Evolutionary conservation across 2,888 invertebrate species (phyloP), one percentile per base, ranked within the genome.

Genomic region (Serripes groenlandicus): DNA sequence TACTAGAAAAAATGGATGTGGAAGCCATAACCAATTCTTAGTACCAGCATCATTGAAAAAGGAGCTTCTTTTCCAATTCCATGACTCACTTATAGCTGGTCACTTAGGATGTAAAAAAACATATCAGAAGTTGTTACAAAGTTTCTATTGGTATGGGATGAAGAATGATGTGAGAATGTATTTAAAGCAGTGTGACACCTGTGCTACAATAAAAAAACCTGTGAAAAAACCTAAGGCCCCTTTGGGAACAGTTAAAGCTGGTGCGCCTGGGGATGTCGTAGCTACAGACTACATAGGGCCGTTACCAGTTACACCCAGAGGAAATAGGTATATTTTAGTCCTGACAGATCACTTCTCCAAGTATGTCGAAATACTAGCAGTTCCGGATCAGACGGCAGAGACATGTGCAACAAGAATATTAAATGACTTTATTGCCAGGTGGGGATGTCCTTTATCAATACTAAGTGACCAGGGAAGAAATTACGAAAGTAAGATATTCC

Each of bases 211-310:
- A n/a, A 85, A 85, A 52, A 64, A 34, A 11, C 72, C 76, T 3
- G 4, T 23, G n/a, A 75, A 72, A 23, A 32, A 37, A 28, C 62
- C 74, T 1, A 71, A n/a, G 35, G 78, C 81, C n/a, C 75, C 72
- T 30, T 30, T 75, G 54, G 66, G 78, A 18, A 4, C 98, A 98
- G 93, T 97, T 97, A 32, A 98, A 97, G 95, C 99, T 98, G 91
- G 97, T 96, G 21, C 60, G 23, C 78, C 84, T n/a, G 35, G 82
- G 60, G 80, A 83, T 49, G 30, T 56, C 0, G 1, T 83, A 11
- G 78, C 81, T 5, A 49, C 66, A 7, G 79, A 85, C 23, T 76
- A 83, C 49, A 18, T 75, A 1, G 85, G 81, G 4, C 82, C 82
- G 18, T 73, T 86, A 3, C 81, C 81, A 70, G 32, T 49, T 15